Conservation (phyloP, 2,888 invertebrate species). For the Cylindroiulus punctatus region DNA sequence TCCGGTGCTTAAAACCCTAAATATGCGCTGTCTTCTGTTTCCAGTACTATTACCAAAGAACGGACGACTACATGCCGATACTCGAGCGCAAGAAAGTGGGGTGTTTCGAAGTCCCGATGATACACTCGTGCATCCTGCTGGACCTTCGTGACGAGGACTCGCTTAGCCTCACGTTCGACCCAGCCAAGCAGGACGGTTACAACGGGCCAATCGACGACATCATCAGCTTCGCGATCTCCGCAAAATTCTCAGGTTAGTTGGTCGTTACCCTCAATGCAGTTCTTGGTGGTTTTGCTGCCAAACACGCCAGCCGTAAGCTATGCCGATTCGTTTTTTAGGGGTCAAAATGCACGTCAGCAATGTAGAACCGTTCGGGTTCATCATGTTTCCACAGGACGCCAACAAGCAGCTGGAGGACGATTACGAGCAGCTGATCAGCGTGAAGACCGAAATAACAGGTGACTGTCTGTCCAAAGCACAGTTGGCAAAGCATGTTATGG, state of each 20-base stretch:
- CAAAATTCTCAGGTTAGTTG: slow-evolving; percentile 72
- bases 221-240: slow-evolving; percentile 87
- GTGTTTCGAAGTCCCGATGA: slow-evolving; percentile 87
- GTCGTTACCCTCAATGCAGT: too few relatives aligned
- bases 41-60: slow-evolving; percentile 76
- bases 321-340: slow-evolving; percentile 65
- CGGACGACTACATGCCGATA: slow-evolving; percentile 85
- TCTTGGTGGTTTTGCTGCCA: too few relatives aligned
- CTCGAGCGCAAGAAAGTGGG: slow-evolving; percentile 73
- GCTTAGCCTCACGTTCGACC: slow-evolving; percentile 78
- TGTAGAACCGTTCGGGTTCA: slow-evolving; percentile 81
- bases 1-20: too few relatives aligned
- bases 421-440: slow-evolving; percentile 76
- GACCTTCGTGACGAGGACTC: slow-evolving; percentile 73
- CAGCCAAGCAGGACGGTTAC: slow-evolving; percentile 73
- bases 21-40: neutral
- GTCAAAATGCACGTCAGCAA: slow-evolving; percentile 82
- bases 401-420: slow-evolving; percentile 75
- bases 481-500: too few relatives aligned
- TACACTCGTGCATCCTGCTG: slow-evolving; percentile 87
- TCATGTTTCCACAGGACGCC: slow-evolving; percentile 82
- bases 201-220: slow-evolving; percentile 89
- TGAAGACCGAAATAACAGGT: slow-evolving; percentile 80
- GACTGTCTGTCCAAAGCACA: slow-evolving; percentile 65
- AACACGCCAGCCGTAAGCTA: neutral